Evolutionary conservation across 2,113 vertebrate genomes (phyloP).

Genomic region (Epinephelus lanceolatus): DNA sequence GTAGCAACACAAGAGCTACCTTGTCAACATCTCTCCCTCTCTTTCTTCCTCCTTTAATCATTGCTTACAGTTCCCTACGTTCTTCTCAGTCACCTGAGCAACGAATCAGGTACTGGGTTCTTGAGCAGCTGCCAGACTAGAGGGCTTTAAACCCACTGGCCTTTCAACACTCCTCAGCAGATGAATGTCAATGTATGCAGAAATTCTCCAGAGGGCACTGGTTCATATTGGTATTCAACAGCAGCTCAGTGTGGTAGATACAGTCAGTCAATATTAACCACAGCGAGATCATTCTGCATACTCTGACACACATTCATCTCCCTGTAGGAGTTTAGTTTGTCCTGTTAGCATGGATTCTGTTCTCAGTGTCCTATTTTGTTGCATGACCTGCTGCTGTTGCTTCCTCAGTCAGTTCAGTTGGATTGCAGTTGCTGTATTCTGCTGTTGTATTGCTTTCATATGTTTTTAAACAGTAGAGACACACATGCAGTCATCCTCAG

Average conservation of each 20-base stretch:
- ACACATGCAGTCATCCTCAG: constrained; percentile 15
- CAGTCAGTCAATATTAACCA: not conserved
- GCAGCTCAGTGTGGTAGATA: constrained; percentile 24
- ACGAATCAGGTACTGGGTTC: constrained; percentile 95
- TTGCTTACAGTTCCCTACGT: constrained; percentile 95
- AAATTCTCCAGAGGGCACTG: constrained; percentile 30
- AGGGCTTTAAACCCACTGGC: constrained; percentile 50
- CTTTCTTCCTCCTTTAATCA: constrained; percentile 73
- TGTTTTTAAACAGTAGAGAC: not conserved
- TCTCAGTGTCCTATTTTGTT: constrained; percentile 50
- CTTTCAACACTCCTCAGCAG: constrained; percentile 41
- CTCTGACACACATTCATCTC: constrained; percentile 63
- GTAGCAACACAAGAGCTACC: constrained; percentile 13
- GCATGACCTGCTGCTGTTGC: constrained; percentile 73
- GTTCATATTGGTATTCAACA: constrained; percentile 16
- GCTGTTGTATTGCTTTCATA: constrained; percentile 27
- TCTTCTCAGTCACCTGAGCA: constrained; percentile 98
- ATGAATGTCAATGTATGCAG: constrained; percentile 78
- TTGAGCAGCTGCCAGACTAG: constrained; percentile 50
- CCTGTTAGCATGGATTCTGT: constrained; percentile 63
- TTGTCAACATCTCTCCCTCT: constrained; percentile 71
- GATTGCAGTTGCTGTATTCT: constrained; percentile 28
- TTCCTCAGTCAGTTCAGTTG: constrained; percentile 41
- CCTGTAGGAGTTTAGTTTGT: constrained; percentile 31
- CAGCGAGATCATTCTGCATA: constrained; percentile 54